Evolutionary conservation across 2,113 vertebrate species (phyloP), one percentile per base, ranked within the genome.

Genomic region (Plestiodon gilberti): DNA sequence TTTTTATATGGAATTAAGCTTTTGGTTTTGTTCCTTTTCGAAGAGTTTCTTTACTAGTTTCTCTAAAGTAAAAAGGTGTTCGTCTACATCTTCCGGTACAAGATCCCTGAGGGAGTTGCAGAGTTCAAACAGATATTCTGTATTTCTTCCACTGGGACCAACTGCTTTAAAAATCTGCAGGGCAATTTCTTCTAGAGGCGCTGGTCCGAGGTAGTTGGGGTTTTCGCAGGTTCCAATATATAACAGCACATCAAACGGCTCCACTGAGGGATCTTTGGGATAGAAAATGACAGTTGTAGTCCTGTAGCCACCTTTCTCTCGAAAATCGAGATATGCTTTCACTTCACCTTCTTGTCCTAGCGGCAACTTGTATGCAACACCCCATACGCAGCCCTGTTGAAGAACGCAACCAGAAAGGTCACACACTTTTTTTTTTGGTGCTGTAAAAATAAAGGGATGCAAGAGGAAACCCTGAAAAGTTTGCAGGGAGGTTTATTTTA

Each of bases 181-280:
- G 52, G 99, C 99, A 25, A 99, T 99, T 74, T 98, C 97, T 96
- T 99, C 98, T 78, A 99, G 94, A 38, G 99, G 98, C 11, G 98
- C 99, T 3, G 99, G 98, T 69, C 99, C 99, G 57, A 99, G 98
- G 95, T 99, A 99, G 95, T 99, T 94, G 9, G 99, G 99, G 90
- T 99, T 99, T 94, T 98, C 98, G 48, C 93, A 93, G 57, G 97
- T 98, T 91, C 99, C 99, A 7, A 99, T 98, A 96, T 99, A 99
- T 2, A 99, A 96, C 79, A 99, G 88, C 3, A 98, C 97, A 35
- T 94, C 96, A 78, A 98, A 97, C 1, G 98, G 97, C 85, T 96
- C 91, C 59, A 95, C 89, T 52, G 94, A 92, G 0, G 92, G 15
- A 81, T 97, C 96, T 94, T 98, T 98, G 8, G 98, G 98, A 82